Base-by-base conservation (phyloP, 37 sponge, comb jelly and placozoan genomes). In the Chondrosia reniformis region DNA sequence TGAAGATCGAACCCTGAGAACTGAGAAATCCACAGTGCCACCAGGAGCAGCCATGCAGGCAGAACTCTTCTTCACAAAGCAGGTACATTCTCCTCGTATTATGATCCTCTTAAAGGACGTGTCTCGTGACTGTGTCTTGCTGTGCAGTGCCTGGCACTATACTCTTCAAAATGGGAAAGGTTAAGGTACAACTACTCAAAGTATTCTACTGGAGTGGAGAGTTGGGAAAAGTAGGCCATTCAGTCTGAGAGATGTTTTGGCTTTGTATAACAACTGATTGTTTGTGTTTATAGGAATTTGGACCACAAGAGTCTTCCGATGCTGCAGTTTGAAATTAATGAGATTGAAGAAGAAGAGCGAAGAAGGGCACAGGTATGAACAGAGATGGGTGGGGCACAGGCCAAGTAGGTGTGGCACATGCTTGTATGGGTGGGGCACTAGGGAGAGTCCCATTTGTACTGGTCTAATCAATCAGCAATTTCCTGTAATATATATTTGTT, bases 91-190 rank as follows among this genome's bases (percentile, higher is more conserved):
- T 28, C 52, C 52, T 19, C 52, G 15, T 49, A 19, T 15, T 49
- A 15, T 15, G 15, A 19, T 49, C 15, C 52, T 15, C 15, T 49
- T 10, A 10, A 6, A 28, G 58, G 58, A 56, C 58, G 9, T 3
- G 7, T 56, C 6, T 2, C 27, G 58, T 3, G 7, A 43, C 1
- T 40, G 72, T 40, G 24, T 69, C 21, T 69, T 39, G 43, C 63
- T 33, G 37, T 74, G 62, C 54, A 89, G 90, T 89, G 90, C 39
- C 57, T 89, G 74, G 77, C 67, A 76, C 56, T 89, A 24, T 89
- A 75, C 75, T 24, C 34, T 24, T 82, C 90, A 28, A 41, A 74
- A 6, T 89, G 86, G 90, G 74, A 89, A 62, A 78, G 55, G 32
- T 75, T 89, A 31, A 81, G 33, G 17, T 89, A 75, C 86, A 89